Conservation (phyloP, 2,113 vertebrate genomes). For the Pitta sordida region DNA sequence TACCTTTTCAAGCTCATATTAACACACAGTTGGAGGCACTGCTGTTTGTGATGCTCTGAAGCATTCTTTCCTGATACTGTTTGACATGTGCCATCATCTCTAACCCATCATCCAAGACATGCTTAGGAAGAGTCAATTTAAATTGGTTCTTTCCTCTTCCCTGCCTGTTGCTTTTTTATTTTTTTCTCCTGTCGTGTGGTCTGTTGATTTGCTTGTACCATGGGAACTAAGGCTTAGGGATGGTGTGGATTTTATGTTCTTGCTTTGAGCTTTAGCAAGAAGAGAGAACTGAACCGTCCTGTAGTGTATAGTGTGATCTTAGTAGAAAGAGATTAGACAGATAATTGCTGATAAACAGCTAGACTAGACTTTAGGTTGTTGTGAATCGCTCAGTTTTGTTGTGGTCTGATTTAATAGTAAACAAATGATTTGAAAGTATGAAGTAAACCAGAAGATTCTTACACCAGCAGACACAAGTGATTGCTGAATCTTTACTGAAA, state of each 20-base stretch:
- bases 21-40: not conserved
- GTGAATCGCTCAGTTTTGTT: not conserved
- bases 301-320: not conserved
- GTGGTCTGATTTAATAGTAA: not conserved
- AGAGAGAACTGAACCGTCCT: not conserved
- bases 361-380: not conserved
- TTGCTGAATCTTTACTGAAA: not conserved
- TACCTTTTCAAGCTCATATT: not conserved
- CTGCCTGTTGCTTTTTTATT: rapidly evolving
- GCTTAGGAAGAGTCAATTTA: not conserved
- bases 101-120: not conserved
- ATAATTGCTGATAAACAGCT: not conserved
- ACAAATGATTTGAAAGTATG: not conserved
- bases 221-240: not conserved
- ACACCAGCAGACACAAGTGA: not conserved
- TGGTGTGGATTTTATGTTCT: not conserved
- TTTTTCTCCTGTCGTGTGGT: not conserved
- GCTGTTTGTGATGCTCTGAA: not conserved
- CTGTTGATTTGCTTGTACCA: not conserved
- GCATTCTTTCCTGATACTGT: not conserved
- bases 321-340: not conserved
- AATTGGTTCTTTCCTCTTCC: not conserved
- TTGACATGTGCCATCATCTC: not conserved
- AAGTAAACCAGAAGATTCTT: not conserved
- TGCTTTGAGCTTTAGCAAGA: not conserved